These are phyloP conservation scores for Acromyrmex heyeri DNA, from an alignment of 1,140 invertebrate genomes.

Conservation along the genomic window DNA sequence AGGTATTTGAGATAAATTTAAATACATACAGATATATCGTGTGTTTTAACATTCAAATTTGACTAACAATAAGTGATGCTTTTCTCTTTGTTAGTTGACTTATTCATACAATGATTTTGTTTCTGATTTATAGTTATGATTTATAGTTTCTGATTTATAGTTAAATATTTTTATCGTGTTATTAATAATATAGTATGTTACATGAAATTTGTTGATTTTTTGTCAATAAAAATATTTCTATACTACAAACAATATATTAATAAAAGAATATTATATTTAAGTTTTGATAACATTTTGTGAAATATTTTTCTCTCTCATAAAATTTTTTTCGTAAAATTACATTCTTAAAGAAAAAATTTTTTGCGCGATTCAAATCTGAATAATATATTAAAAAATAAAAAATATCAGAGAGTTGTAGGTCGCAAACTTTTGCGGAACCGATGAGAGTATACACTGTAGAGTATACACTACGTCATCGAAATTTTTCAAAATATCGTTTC, in stretches of 20 bases:
- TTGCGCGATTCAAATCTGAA: background rate
- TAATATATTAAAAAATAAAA: background rate
- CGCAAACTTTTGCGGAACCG: background rate
- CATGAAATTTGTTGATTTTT: background rate
- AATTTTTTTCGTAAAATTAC: background rate
- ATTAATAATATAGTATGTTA: too few species aligned
- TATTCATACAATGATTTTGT: too few species aligned
- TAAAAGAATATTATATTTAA: conserved; percentile 1
- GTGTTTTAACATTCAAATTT: too few species aligned
- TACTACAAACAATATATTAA: background rate
- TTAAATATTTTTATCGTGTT: background rate
- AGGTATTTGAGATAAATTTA: too few species aligned
- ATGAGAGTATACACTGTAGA: background rate
- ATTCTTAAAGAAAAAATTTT: background rate
- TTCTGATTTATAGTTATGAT: too few species aligned
- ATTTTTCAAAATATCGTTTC: conserved; percentile 10
- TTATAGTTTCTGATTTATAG: too few species aligned
- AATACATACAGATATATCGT: too few species aligned
- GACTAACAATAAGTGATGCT: too few species aligned
- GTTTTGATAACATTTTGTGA: background rate
- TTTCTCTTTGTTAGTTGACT: too few species aligned
- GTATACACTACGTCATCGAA: background rate
- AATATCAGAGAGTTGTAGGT: background rate
- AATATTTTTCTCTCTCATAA: conserved; percentile 3
- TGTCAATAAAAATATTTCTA: too few species aligned